Evolutionary conservation across 2,113 vertebrate genomes (phyloP).

Genomic region (Sorex araneus): DNA sequence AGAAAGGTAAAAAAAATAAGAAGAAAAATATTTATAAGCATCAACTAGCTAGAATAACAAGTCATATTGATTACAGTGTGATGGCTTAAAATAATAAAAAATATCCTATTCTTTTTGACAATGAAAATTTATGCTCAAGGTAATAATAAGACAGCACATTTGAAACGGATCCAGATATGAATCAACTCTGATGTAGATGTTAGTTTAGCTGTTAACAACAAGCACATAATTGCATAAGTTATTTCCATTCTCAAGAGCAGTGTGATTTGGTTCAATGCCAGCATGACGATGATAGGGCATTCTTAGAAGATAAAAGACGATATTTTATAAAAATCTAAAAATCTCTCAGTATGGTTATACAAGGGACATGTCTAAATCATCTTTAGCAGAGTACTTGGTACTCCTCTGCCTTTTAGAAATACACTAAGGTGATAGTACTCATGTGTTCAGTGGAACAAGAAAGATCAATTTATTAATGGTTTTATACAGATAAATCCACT

Average conservation of each 20-base stretch:
- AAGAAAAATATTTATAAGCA: background rate
- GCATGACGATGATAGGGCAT: background rate
- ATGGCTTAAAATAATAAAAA: background rate
- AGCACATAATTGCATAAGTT: background rate
- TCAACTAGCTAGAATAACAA: background rate
- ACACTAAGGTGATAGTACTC: too few relatives aligned
- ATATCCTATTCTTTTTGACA: background rate
- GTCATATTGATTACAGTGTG: background rate
- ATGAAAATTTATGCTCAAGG: background rate
- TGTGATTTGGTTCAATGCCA: background rate
- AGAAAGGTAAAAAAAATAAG: background rate
- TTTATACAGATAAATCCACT: too few relatives aligned
- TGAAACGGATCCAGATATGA: background rate
- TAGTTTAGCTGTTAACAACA: background rate
- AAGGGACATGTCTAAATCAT: background rate
- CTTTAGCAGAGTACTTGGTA: background rate
- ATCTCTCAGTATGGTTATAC: background rate
- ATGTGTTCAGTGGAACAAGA: too few relatives aligned
- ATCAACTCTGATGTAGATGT: background rate
- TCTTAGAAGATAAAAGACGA: constrained; percentile 11
- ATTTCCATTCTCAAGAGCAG: background rate
- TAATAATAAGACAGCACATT: background rate
- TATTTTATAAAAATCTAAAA: background rate
- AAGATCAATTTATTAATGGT: too few relatives aligned
- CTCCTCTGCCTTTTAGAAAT: too few relatives aligned